A percentile compares a stretch with the other conserved stretches of the same genome.
These are phyloP conservation scores for Gobius niger DNA, from an alignment of 2,113 vertebrate genomes.

Conservation along the genomic window DNA sequence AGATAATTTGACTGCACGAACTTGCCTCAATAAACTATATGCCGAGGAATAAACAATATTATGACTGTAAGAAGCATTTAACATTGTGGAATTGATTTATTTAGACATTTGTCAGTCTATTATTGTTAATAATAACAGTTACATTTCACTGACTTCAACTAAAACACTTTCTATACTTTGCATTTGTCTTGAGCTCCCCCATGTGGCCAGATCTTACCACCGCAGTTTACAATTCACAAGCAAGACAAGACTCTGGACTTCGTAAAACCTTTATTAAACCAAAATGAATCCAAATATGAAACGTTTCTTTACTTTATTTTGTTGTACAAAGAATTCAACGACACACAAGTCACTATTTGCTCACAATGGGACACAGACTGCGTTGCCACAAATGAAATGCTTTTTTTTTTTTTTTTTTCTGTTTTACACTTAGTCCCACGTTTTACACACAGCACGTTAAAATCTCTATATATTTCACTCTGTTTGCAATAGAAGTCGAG, in stretches of 20 bases:
- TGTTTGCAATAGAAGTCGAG: conserved; percentile 54
- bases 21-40: no score
- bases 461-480: conserved; percentile 35
- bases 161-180: no score
- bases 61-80: no score
- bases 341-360: conserved; percentile 46
- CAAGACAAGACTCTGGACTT: conserved; percentile 6
- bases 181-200: conserved; percentile 25
- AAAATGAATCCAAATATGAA: conserved; percentile 56
- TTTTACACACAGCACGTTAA: conserved; percentile 37
- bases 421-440: conserved; percentile 21
- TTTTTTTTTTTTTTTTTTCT: conserved; percentile 17
- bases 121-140: no score
- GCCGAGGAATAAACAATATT: no score
- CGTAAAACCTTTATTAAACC: conserved; percentile 58
- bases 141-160: no score
- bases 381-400: conserved; percentile 46
- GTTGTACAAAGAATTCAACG: conserved; percentile 54
- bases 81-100: no score
- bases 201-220: conserved; percentile 22
- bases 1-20: no score
- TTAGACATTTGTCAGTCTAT: no score
- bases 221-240: neutral
- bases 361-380: conserved; percentile 35
- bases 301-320: conserved; percentile 26